A percentile compares a stretch with the other conserved stretches of the same genome.
These are phyloP conservation scores for Chloroceryle inda DNA, from an alignment of 2,797 vertebrate species.

Conservation along the genomic window DNA sequence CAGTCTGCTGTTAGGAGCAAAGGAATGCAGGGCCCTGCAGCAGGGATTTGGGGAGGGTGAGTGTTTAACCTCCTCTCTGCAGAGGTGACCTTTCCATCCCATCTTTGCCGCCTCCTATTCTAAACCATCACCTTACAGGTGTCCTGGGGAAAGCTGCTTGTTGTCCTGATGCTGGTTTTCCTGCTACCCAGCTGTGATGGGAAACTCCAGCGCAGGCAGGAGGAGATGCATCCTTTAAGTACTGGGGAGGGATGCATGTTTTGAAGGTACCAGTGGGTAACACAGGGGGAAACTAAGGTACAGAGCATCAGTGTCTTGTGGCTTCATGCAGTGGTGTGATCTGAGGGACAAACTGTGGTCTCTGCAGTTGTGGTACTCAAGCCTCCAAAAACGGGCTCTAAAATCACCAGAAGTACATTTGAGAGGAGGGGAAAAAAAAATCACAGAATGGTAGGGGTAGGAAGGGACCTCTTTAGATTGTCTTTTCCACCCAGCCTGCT, in stretches of 20 bases:
- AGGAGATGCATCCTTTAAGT: neutral
- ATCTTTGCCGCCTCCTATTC: neutral
- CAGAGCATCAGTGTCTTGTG: accelerated
- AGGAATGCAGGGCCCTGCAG: slow-evolving; percentile 29
- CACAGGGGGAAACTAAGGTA: neutral
- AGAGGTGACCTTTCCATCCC: neutral
- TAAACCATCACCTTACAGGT: neutral
- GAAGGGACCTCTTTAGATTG: too few species aligned
- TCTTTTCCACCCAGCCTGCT: too few species aligned
- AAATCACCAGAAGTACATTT: neutral
- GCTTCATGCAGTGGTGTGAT: neutral
- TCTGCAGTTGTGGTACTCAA: accelerated
- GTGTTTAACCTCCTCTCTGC: neutral
- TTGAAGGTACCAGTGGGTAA: neutral
- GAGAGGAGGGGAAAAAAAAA: too few species aligned
- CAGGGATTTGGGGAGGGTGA: neutral
- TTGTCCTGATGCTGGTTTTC: neutral
- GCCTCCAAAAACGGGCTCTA: neutral
- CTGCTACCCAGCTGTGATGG: neutral
- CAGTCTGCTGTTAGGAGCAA: neutral
- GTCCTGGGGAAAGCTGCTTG: accelerated
- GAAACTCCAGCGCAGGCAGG: accelerated
- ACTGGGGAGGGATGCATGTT: accelerated
- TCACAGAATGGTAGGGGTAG: neutral
- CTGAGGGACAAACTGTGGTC: accelerated